Percentiles rank a stretch among this genome's conserved stretches.
Evolutionary conservation across 2,797 vertebrate genomes (phyloP).

Genomic region (Ctenopoma kingsleyae): DNA sequence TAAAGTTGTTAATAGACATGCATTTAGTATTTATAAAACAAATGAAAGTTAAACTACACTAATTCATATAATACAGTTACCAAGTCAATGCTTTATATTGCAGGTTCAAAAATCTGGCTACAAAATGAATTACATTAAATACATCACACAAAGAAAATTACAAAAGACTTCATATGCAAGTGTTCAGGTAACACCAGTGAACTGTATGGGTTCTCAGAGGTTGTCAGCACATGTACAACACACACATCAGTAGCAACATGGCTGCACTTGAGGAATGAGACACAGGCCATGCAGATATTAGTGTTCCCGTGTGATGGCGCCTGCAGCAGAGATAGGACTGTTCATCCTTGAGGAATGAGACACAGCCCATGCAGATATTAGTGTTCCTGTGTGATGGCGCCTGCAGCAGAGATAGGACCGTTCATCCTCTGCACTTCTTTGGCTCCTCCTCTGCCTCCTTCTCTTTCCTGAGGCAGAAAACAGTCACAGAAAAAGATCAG

Average conservation of each 20-base stretch:
- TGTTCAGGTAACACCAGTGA: slow-evolving; percentile 44
- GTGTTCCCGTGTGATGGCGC: slow-evolving; percentile 56
- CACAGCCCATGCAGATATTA: slow-evolving; percentile 47
- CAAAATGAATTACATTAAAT: neutral
- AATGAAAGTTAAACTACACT: neutral
- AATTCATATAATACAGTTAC: neutral
- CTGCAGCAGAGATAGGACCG: slow-evolving; percentile 75
- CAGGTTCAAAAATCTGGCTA: neutral
- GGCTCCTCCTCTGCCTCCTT: slow-evolving; percentile 48
- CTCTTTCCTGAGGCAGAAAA: slow-evolving; percentile 63
- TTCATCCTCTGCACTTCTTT: slow-evolving; percentile 56
- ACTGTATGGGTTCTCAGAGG: slow-evolving; percentile 42
- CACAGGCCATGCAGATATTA: slow-evolving; percentile 48
- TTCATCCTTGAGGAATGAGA: slow-evolving; percentile 76
- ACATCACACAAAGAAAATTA: neutral
- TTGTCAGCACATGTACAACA: slow-evolving; percentile 23
- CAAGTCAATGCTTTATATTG: neutral
- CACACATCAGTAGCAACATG: slow-evolving; percentile 40
- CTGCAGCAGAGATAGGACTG: slow-evolving; percentile 75
- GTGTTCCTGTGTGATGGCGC: slow-evolving; percentile 56
- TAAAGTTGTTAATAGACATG: neutral
- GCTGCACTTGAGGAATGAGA: slow-evolving; percentile 75
- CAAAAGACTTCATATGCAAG: no score
- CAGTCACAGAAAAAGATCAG: slow-evolving; percentile 64
- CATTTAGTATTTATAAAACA: neutral